These are phyloP conservation scores for Heliconius himera DNA, from an alignment of 1,140 invertebrate species.

Conservation along the genomic window DNA sequence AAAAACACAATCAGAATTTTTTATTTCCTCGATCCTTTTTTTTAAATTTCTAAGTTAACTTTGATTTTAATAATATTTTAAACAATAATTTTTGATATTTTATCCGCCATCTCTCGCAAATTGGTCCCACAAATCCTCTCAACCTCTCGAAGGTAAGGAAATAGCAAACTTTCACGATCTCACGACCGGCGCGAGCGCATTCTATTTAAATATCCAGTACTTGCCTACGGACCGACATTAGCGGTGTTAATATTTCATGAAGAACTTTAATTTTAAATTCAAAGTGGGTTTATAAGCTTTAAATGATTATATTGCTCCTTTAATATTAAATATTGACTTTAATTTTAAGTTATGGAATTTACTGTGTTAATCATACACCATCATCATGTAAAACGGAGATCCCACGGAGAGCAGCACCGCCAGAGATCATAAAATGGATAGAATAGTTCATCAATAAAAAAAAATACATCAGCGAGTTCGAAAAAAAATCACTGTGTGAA, in stretches of 20 bases:
- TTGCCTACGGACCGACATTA: slow-evolving; percentile 2
- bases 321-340: not conserved
- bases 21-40: too few relatives aligned
- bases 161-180: slow-evolving; percentile 50
- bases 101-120: not conserved
- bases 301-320: slow-evolving; percentile 16
- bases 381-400: too few relatives aligned
- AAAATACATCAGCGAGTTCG: too few relatives aligned
- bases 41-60: too few relatives aligned
- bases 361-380: too few relatives aligned
- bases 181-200: slow-evolving; percentile 56
- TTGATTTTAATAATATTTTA: not conserved
- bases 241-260: slow-evolving; percentile 67
- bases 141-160: not conserved
- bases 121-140: not conserved
- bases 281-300: slow-evolving; percentile 38
- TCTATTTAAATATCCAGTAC: slow-evolving; percentile 59
- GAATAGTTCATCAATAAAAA: too few relatives aligned
- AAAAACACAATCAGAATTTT: too few relatives aligned
- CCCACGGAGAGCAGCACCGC: too few relatives aligned
- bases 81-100: not conserved
- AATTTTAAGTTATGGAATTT: not conserved
- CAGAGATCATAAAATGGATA: too few relatives aligned
- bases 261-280: slow-evolving; percentile 63
- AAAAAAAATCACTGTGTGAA: too few relatives aligned